These are phyloP conservation scores for Pectinophora gossypiella DNA, from an alignment of 1,140 invertebrate species.

Conservation along the genomic window DNA sequence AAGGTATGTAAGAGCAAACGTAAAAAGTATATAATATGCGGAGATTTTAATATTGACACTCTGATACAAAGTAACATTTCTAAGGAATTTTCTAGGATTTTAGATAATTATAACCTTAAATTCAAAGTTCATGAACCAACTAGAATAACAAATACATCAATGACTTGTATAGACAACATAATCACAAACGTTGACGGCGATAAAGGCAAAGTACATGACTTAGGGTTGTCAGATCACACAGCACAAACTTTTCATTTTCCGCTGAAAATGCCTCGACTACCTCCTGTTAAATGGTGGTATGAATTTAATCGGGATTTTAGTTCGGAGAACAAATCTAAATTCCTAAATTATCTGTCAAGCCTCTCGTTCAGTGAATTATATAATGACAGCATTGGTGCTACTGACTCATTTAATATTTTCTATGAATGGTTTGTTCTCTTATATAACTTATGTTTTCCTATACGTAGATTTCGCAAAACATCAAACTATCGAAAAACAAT, in stretches of 20 bases:
- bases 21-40: no score
- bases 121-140: not conserved
- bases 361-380: not conserved
- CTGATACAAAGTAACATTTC: not conserved
- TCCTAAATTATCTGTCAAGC: not conserved
- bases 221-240: conserved; percentile 3
- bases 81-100: not conserved
- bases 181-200: not conserved
- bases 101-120: not conserved
- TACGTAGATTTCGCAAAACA: not conserved
- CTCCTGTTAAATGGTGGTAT: conserved; percentile 4
- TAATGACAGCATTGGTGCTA: not conserved
- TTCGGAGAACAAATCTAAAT: conserved; percentile 1
- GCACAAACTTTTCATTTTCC: not conserved
- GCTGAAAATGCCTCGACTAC: not conserved
- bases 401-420: not conserved
- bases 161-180: conserved; percentile 6
- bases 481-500: not conserved
- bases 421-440: conserved; percentile 2
- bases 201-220: not conserved
- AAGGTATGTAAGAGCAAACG: no score
- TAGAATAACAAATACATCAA: not conserved
- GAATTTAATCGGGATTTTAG: not conserved
- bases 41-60: conserved; percentile 3
- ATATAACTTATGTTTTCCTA: conserved; percentile 7